Evolutionary conservation across 1,140 invertebrate species (phyloP), one percentile per base, ranked within the genome.

Genomic region (Nasonia giraulti): DNA sequence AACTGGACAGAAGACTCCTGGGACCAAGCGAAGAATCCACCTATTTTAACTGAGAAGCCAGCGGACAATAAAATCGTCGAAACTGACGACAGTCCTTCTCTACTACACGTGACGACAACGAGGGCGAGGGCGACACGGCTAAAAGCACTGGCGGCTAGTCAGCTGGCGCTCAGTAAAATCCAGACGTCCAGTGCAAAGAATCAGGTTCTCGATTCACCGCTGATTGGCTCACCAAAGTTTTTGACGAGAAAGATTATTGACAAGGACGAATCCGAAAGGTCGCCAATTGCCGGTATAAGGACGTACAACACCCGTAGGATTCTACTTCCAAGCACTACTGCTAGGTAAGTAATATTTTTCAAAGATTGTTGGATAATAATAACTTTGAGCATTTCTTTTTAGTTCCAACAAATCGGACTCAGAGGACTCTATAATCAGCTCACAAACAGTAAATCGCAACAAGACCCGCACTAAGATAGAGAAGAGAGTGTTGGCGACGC

Each of bases 1-100:
- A 87, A 82, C 0, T 93, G 91, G 91, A 86, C 87, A 33, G 89
- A 92, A 40, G 91, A 92, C 83, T 90, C 91, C 8, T 92, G 91
- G 91, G 89, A 90, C 55, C 27, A 31, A 33, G n/a, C 69, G 6
- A 89, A 88, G 66, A 69, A 71, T 74, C 77, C 1, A 62, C 20
- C 55, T 76, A 50, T 23, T 10, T 50, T 20, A 40, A 11, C 12
- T 50, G 76, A 79, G 33, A 77, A 62, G 8, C 17, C 2, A 62
- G 5, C 14, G 3, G 20, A 75, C 3, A 31, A 75, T 75, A n/a
- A 62, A 62, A 17, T n/a, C 2, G 17, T 62, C 6, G 55, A 62
- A n/a, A 17, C 11, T 17, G 37, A 86, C 12, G 69, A 69, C 2
- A 85, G 79, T 78, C 84, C 84, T 2, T 81, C 84, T 17, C 27